Base-by-base conservation (phyloP, 2,797 vertebrate genomes). In the Remorina albescens region DNA sequence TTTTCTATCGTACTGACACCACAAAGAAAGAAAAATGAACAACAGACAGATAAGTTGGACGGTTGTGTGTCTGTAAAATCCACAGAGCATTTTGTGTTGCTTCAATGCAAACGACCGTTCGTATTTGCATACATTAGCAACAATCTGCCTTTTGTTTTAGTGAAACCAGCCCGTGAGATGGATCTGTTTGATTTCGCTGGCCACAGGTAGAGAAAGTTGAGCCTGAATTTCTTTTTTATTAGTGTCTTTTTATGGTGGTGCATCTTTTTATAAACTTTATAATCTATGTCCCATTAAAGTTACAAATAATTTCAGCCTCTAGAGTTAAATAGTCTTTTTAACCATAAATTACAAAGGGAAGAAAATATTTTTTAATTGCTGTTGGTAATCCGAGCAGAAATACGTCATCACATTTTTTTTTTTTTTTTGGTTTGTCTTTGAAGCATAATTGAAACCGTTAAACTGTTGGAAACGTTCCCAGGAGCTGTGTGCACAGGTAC, bases 71-170 rank as follows among this genome's bases (percentile, higher is more conserved):
- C 19, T 26, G 41, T 39, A 3, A 36, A 69, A 36, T 73, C 58
- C 62, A 66, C 65, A 51, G 21, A 57, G 34, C 11, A 18, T 67
- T 56, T 57, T 60, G 50, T 71, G 74, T 61, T 58, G 30, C 46
- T 61, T 15, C 1, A 0, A 63, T 76, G 67, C 66, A 84, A 78
- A 86, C 49, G 55, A 30, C 15, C 28, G 32, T 47, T 19, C 49
- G 57, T 21, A 69, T 86, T 80, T 83, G 75, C 81, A 83, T 82
- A 28, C 15, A 49, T 69, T 46, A 68, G 34, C 57, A 50, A 89
- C 86, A 88, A 44, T 30, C 34, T 2, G 47, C 9, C 57, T 7
- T 7, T 87, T 87, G 82, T 84, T 51, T 51, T 15, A 46, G 68
- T 26, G 67, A 71, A 66, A 66, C 21, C 73, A 75, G 75, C 50